These are phyloP conservation scores for Druon quercuslanigerum DNA, from an alignment of 1,140 invertebrate genomes.

Conservation along the genomic window DNA sequence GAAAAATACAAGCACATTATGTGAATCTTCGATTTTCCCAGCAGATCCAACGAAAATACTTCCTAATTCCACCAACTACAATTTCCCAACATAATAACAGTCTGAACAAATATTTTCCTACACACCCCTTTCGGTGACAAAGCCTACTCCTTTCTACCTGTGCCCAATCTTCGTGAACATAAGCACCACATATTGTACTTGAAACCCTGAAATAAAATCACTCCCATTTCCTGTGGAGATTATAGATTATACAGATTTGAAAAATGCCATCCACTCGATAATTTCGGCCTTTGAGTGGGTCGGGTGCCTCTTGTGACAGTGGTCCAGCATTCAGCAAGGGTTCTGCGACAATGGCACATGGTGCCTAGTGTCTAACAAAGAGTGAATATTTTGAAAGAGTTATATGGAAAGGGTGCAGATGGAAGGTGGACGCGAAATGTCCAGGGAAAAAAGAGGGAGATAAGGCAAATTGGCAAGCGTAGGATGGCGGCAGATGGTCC, in stretches of 20 bases:
- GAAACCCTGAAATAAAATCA: not conserved
- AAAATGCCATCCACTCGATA: slow-evolving; percentile 7
- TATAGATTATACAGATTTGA: not conserved
- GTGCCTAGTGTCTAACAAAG: not conserved
- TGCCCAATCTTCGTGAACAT: not conserved
- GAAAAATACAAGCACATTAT: no score
- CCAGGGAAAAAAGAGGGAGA: slow-evolving; percentile 21
- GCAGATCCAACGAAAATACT: not conserved
- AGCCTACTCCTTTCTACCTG: not conserved
- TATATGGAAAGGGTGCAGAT: slow-evolving; percentile 15
- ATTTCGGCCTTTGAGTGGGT: not conserved
- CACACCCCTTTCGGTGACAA: not conserved
- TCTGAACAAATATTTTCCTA: not conserved
- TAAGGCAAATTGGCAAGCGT: slow-evolving; percentile 40
- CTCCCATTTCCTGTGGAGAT: slow-evolving; percentile 22
- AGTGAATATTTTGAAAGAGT: slow-evolving; percentile 20
- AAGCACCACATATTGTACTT: slow-evolving; percentile 2
- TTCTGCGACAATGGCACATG: slow-evolving; percentile 6
- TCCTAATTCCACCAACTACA: not conserved
- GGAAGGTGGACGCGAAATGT: slow-evolving; percentile 30
- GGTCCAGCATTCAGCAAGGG: not conserved
- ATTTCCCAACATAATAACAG: slow-evolving; percentile 1
- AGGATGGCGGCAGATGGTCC: slow-evolving; percentile 50
- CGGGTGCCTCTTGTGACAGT: no score
- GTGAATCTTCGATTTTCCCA: not conserved